These are phyloP conservation scores for Drosophila hawaiiensis DNA, from an alignment of 2,888 invertebrate genomes.

Conservation along the genomic window DNA sequence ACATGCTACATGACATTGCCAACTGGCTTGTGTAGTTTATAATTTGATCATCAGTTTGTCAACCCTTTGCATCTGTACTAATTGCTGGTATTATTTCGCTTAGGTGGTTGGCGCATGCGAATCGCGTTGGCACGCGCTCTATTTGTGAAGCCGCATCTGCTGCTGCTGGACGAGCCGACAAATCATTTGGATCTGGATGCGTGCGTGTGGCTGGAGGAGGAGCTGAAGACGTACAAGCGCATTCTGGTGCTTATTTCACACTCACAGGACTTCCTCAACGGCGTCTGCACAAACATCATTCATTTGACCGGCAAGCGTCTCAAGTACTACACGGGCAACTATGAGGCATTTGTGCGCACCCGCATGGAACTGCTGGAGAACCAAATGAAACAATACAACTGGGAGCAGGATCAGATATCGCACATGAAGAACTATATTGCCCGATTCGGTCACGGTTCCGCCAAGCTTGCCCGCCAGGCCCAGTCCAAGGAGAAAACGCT, in stretches of 20 bases:
- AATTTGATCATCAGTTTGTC: neutral
- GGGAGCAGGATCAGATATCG: conserved; percentile 99
- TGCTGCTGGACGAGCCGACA: conserved; percentile 98
- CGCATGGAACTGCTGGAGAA: conserved; percentile 97
- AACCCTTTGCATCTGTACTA: neutral
- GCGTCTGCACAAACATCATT: conserved; percentile 98
- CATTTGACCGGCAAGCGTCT: conserved; percentile 97
- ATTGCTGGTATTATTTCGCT: neutral
- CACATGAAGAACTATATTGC: conserved; percentile 99
- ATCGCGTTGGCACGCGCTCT: conserved; percentile 98
- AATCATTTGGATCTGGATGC: conserved; percentile 99
- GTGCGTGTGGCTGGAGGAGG: conserved; percentile 99
- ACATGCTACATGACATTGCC: neutral
- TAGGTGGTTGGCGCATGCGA: conserved; percentile 99
- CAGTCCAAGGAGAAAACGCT: conserved; percentile 99
- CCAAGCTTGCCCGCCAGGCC: conserved; percentile 98
- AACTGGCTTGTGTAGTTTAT: neutral
- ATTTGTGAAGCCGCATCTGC: conserved; percentile 98
- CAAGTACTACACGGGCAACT: conserved; percentile 98
- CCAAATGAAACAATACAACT: conserved; percentile 99
- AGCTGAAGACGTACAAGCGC: conserved; percentile 97
- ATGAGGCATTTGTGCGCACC: conserved; percentile 98
- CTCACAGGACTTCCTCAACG: conserved; percentile 99
- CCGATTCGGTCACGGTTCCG: conserved; percentile 99
- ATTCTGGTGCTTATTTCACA: conserved; percentile 99